These are phyloP conservation scores for Lepus timidus DNA, from an alignment of 2,113 vertebrate genomes.

Conservation along the genomic window DNA sequence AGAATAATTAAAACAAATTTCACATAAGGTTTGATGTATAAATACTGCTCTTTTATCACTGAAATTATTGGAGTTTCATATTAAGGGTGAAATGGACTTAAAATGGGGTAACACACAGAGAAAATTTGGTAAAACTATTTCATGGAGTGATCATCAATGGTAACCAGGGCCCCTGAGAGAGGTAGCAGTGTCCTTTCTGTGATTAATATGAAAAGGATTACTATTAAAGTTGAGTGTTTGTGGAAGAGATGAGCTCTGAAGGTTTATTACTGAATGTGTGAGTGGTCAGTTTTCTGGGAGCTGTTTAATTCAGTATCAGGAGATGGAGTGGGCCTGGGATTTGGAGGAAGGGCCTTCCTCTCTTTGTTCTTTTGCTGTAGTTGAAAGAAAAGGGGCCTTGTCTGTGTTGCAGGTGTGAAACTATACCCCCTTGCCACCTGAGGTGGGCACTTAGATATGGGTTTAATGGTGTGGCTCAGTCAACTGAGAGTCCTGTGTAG, in stretches of 20 bases:
- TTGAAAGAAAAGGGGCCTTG: not conserved
- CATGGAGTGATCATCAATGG: not conserved
- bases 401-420: not conserved
- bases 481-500: not conserved
- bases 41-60: slow-evolving; percentile 53
- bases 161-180: not conserved
- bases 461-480: not conserved
- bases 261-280: not conserved
- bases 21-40: slow-evolving; percentile 21
- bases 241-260: not conserved
- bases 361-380: not conserved
- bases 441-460: not conserved
- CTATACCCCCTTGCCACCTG: not conserved
- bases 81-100: slow-evolving; percentile 41
- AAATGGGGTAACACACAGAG: slow-evolving; percentile 4
- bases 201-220: slow-evolving; percentile 42
- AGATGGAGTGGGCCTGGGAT: not conserved
- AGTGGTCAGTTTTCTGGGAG: not conserved
- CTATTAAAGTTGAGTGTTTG: not conserved
- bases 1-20: slow-evolving; percentile 71
- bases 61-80: slow-evolving; percentile 23
- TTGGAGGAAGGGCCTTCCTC: not conserved
- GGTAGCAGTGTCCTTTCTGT: not conserved
- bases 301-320: not conserved
- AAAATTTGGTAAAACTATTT: slow-evolving; percentile 42